Conservation (phyloP, 2,113 vertebrate species). For the Calcarius ornatus region DNA sequence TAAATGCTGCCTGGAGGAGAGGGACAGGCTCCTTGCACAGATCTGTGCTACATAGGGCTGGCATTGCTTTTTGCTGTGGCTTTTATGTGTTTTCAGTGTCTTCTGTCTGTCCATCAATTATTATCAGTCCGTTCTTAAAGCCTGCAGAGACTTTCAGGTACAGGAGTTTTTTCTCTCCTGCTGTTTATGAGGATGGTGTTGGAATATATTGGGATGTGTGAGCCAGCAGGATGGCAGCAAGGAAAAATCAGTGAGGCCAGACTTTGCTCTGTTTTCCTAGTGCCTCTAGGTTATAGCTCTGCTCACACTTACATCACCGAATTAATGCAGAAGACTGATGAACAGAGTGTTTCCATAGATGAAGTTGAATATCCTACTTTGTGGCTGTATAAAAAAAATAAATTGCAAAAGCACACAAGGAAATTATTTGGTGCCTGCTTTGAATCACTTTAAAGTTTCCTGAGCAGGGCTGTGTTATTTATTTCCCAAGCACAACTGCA, state of each 20-base stretch:
- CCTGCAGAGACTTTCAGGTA: background rate
- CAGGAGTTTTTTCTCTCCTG: fast-evolving
- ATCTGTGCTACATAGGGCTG: fast-evolving
- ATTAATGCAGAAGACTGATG: background rate
- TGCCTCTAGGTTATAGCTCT: background rate
- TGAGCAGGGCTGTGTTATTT: background rate
- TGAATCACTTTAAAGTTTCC: background rate
- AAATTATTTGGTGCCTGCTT: background rate
- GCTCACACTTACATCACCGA: background rate
- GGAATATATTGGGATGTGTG: background rate
- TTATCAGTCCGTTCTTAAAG: background rate
- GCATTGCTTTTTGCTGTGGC: background rate
- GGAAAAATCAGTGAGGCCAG: background rate
- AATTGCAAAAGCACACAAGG: background rate
- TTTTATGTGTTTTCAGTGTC: background rate
- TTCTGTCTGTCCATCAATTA: background rate
- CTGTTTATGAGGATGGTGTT: background rate
- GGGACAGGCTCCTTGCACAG: background rate
- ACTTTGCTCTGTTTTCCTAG: background rate
- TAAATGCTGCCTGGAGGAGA: background rate
- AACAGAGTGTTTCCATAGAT: background rate
- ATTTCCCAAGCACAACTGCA: background rate
- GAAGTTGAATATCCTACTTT: background rate
- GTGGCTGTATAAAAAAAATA: background rate
- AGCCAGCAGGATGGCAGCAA: background rate